phyloP scores from a whole-genome alignment of 2,113 vertebrate genomes.

The Lonchura striata region DNA sequence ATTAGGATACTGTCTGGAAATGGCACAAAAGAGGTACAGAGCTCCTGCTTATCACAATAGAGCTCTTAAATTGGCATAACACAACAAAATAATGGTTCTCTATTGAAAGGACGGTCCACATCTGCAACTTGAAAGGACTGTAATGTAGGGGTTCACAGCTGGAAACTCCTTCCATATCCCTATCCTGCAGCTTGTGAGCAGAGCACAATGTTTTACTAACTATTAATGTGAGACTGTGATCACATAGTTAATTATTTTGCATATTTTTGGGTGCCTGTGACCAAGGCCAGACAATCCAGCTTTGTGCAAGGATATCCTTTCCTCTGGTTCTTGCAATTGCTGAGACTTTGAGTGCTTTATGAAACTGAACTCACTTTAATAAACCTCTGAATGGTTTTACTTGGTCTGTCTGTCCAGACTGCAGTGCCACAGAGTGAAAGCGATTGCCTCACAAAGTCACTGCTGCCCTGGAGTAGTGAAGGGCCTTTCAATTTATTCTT shows the following conservation, averaged over 20 bases:
- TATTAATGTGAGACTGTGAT: background rate
- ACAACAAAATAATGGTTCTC: background rate
- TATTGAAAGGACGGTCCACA: background rate
- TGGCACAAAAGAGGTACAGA: background rate
- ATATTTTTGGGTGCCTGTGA: background rate
- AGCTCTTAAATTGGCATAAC: background rate
- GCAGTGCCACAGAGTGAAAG: background rate
- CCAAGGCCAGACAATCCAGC: background rate
- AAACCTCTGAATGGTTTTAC: background rate
- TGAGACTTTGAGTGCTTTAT: background rate
- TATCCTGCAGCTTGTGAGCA: background rate
- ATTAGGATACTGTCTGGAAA: background rate
- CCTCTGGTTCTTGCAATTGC: background rate
- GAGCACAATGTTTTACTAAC: background rate
- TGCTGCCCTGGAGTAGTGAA: slow-evolving; percentile 3
- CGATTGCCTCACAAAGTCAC: background rate
- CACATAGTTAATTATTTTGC: background rate
- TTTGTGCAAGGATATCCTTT: background rate
- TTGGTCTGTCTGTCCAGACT: background rate
- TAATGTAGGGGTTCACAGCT: background rate
- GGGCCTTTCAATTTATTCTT: slow-evolving; percentile 56
- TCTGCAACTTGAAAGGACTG: background rate
- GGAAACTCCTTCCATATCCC: background rate
- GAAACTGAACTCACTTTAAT: background rate
- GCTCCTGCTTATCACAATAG: background rate